Percentiles rank a stretch among this genome's conserved stretches.
Conservation (phyloP, 2,113 vertebrate genomes). For the Chroicocephalus ridibundus region DNA sequence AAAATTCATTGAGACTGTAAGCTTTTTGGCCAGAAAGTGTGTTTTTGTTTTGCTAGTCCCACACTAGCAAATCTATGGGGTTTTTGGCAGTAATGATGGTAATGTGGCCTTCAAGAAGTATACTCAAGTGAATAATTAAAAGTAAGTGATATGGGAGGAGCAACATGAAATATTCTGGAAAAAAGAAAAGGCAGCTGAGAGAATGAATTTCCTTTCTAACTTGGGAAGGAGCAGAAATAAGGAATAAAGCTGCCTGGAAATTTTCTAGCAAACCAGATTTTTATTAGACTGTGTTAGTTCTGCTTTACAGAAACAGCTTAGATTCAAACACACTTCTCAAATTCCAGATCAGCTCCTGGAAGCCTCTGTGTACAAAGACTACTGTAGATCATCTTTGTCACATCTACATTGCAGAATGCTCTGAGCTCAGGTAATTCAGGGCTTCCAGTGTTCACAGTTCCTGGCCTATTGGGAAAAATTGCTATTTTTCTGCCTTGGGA, state of each 20-base stretch:
- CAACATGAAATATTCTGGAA: neutral
- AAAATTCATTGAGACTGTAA: neutral
- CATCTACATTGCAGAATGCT: neutral
- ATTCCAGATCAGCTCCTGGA: neutral
- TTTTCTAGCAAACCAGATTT: neutral
- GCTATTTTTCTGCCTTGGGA: neutral
- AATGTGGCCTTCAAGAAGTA: neutral
- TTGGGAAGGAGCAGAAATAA: neutral
- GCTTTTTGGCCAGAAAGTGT: neutral
- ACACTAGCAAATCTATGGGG: neutral
- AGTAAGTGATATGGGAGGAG: neutral
- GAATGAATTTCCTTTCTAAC: neutral
- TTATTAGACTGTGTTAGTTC: neutral
- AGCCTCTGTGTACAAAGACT: neutral
- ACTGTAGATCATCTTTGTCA: neutral
- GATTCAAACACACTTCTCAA: neutral
- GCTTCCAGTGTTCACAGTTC: neutral
- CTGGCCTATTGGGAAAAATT: neutral
- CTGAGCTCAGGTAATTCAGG: neutral
- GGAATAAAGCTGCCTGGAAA: neutral
- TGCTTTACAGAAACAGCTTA: neutral
- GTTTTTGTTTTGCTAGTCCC: neutral
- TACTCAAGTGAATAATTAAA: neutral
- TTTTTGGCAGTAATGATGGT: neutral
- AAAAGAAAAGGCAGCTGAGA: neutral